phyloP scores from a whole-genome alignment of 2,113 vertebrate species.

The Clinocottus analis region DNA sequence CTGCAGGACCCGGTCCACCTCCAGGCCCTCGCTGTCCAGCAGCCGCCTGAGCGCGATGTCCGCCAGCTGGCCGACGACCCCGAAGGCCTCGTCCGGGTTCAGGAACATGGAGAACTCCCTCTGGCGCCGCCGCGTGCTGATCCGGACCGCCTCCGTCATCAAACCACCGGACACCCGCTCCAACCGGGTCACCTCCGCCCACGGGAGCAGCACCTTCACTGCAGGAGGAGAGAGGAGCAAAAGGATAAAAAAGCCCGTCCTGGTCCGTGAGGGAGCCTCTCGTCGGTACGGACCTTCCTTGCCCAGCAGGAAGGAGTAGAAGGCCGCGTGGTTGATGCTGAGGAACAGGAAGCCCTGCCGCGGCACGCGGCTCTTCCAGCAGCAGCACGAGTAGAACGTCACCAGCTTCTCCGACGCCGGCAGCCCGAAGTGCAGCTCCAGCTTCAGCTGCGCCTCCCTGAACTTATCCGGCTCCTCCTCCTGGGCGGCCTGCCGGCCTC shows the following conservation, averaged over 20 bases:
- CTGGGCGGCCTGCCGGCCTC: conserved; percentile 89
- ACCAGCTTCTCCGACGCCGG: conserved; percentile 93
- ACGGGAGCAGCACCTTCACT: conserved; percentile 95
- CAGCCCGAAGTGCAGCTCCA: conserved; percentile 92
- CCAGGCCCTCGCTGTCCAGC: conserved; percentile 92
- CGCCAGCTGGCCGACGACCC: conserved; percentile 93
- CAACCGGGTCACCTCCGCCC: conserved; percentile 93
- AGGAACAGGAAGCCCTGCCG: conserved; percentile 98
- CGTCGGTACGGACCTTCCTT: conserved; percentile 88
- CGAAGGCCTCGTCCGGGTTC: conserved; percentile 88
- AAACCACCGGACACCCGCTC: conserved; percentile 91
- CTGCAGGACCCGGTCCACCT: conserved; percentile 90
- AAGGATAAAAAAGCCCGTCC: too few species aligned
- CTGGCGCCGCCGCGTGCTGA: conserved; percentile 88
- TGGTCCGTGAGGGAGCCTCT: too few species aligned
- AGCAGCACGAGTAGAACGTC: conserved; percentile 95
- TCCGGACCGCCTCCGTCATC: conserved; percentile 89
- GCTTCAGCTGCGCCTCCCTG: conserved; percentile 91
- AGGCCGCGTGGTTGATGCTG: conserved; percentile 96
- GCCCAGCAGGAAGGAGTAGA: conserved; percentile 97
- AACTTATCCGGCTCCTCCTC: conserved; percentile 94
- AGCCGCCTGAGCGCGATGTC: conserved; percentile 93
- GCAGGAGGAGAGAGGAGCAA: conserved; percentile 24
- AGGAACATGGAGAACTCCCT: conserved; percentile 97
- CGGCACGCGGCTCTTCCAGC: conserved; percentile 97